A percentile compares a stretch with the other conserved stretches of the same genome.
Conservation (phyloP, 2,888 invertebrate genomes). For the Dicycla oo region DNA sequence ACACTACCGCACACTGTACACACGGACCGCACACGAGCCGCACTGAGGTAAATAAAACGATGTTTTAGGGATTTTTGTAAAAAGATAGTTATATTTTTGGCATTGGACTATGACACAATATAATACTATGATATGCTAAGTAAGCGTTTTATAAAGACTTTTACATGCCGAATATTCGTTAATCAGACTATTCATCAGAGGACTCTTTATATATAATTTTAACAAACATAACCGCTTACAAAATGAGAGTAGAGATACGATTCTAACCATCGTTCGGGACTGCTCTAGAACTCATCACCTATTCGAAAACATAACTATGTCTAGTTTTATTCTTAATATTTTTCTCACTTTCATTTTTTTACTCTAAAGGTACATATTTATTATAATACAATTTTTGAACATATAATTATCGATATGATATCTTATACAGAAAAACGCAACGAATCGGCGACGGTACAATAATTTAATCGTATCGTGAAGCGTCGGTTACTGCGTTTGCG, state of each 20-base stretch:
- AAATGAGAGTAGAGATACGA: constrained; percentile 87
- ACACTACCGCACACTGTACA: constrained; percentile 58
- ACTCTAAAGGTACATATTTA: constrained; percentile 89
- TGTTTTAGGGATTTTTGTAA: constrained; percentile 89
- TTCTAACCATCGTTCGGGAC: constrained; percentile 84
- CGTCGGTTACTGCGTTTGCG: constrained; percentile 86
- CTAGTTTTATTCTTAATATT: constrained; percentile 89
- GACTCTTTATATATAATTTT: constrained; percentile 90
- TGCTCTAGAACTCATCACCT: constrained; percentile 86
- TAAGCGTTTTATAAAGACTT: constrained; percentile 91
- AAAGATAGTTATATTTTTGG: constrained; percentile 91
- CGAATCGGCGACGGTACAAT: constrained; percentile 87
- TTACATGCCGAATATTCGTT: constrained; percentile 90
- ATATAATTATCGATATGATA: constrained; percentile 90
- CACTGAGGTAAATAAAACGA: constrained; percentile 87
- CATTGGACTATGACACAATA: constrained; percentile 91
- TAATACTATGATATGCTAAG: constrained; percentile 91
- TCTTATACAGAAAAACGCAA: constrained; percentile 89
- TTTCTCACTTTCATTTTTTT: constrained; percentile 90
- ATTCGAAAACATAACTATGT: constrained; percentile 88
- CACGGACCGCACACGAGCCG: constrained; percentile 63
- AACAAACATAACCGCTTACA: constrained; percentile 90
- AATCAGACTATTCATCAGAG: constrained; percentile 91
- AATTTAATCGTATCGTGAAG: constrained; percentile 86
- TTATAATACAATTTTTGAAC: constrained; percentile 90